Base-by-base conservation (phyloP, 1,140 invertebrate species). In the Gryllus bimaculatus region DNA sequence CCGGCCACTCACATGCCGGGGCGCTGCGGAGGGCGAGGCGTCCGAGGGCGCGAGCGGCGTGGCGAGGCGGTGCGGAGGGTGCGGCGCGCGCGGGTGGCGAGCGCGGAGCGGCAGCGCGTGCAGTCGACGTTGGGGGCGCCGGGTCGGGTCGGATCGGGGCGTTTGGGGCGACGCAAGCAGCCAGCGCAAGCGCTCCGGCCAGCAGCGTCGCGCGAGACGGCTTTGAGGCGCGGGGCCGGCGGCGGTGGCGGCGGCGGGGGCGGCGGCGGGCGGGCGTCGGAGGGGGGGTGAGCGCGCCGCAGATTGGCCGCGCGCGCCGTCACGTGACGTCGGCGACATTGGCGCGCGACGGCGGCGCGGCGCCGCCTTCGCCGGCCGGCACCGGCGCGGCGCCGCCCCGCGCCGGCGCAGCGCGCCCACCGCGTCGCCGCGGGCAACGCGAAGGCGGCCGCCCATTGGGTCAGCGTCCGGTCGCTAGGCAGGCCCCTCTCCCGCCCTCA, bases 401-500 rank as follows among this genome's bases (percentile, higher is more conserved):
- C 78, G 78, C 78, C 73, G 13, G 78, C 78, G 78, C 78, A n/a
- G n/a, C n/a, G n/a, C 48, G 8, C 78, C 54, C 47, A 21, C 78
- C 8, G 21, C 12, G 49, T 78, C 78, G 39, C 78, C 78, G n/a
- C 66, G 66, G 54, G 78, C 78, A 74, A 78, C 78, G 49, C 78
- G 48, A 21, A n/a, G 13, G 10, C 26, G n/a, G n/a, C 66, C 12
- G 18, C 78, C 48, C 49, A 78, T 78, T 78, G 78, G 78, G 13
- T 20, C 21, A 26, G 18, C 47, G 66, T 20, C 66, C n/a, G n/a
- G 78, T 39, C 26, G 26, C 26, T 39, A 39, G 26, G 26, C 26
- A 39, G 26, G 1, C 1, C 26, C 26, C 26, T 5, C 26, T 39
- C 26, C 26, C 1, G 1, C 26, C 26, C 26, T 39, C 26, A 39